phyloP scores from a whole-genome alignment of 2,113 vertebrate species.

The Rousettus leschenaultii region DNA sequence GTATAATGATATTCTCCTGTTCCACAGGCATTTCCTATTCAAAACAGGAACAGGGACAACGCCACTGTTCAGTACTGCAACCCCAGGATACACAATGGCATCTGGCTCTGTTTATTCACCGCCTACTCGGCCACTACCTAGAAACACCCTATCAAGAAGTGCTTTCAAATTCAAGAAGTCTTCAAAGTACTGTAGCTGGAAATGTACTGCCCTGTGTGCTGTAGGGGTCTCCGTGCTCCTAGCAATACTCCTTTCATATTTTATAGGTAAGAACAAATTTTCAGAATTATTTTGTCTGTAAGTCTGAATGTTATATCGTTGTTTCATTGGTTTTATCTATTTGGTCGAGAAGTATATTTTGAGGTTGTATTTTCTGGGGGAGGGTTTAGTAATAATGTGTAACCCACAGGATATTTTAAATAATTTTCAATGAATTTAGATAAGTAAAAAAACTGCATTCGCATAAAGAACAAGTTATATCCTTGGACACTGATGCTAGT shows the following conservation, averaged over 20 bases:
- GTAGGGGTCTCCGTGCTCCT: slow-evolving; percentile 95
- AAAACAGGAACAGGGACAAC: slow-evolving; percentile 98
- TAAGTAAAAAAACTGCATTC: slow-evolving; percentile 24
- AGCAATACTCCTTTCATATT: slow-evolving; percentile 96
- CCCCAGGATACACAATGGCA: slow-evolving; percentile 98
- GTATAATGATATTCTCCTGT: slow-evolving; percentile 48
- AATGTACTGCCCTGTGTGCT: slow-evolving; percentile 95
- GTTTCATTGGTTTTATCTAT: not conserved
- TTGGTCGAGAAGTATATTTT: not conserved
- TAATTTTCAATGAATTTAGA: not conserved
- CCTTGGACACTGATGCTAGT: not conserved
- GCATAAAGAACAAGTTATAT: not conserved
- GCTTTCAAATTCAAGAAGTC: slow-evolving; percentile 99
- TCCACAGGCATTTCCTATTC: slow-evolving; percentile 97
- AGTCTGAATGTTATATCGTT: not conserved
- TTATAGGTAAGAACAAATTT: slow-evolving; percentile 89
- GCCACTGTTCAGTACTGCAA: slow-evolving; percentile 96
- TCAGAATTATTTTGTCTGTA: not conserved
- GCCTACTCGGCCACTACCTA: slow-evolving; percentile 94
- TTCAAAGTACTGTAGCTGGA: slow-evolving; percentile 98
- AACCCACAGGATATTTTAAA: not conserved
- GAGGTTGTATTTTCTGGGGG: not conserved
- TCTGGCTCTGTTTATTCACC: slow-evolving; percentile 98
- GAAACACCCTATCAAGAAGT: slow-evolving; percentile 95
- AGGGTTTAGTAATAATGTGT: not conserved